A percentile compares a stretch with the other conserved stretches of the same genome.
phyloP scores from a whole-genome alignment of 2,888 invertebrate species.

The Acanthosoma haemorrhoidale region DNA sequence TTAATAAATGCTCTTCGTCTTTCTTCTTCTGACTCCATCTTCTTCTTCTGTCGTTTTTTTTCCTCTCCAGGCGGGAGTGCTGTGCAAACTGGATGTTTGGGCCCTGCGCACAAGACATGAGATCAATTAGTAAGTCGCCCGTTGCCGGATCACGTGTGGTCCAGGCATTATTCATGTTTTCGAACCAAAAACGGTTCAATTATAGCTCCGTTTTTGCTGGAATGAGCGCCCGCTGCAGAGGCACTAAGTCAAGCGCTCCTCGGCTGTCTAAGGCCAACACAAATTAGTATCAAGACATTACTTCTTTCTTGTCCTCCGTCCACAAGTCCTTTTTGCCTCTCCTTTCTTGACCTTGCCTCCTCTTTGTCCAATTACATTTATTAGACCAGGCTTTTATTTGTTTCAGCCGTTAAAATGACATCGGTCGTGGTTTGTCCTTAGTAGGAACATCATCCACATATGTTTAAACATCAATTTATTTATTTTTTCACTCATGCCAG shows the following conservation, averaged over 20 bases:
- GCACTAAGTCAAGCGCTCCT: slow-evolving; percentile 11
- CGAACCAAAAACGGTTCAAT: slow-evolving; percentile 6
- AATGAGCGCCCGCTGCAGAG: not conserved
- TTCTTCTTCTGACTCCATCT: not conserved
- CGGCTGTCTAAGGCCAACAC: not conserved
- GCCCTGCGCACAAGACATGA: not conserved
- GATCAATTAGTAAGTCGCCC: not conserved
- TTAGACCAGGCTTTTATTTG: not conserved
- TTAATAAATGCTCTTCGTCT: not conserved
- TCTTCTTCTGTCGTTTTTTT: not conserved
- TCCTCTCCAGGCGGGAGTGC: no score
- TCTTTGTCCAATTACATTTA: not conserved
- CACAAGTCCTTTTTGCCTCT: not conserved
- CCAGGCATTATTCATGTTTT: not conserved
- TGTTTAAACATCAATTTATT: no score
- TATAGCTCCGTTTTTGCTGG: slow-evolving; percentile 9
- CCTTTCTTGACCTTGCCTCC: not conserved
- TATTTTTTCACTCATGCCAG: no score
- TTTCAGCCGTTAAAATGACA: no score
- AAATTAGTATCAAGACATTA: slow-evolving; percentile 12
- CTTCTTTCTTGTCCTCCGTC: not conserved
- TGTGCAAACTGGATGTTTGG: no score
- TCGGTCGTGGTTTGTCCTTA: not conserved
- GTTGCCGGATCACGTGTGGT: no score
- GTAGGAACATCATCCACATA: no score